Percentiles rank a stretch among this genome's conserved stretches.
Conservation (phyloP, 2,113 vertebrate genomes). For the Proterorhinus semilunaris region DNA sequence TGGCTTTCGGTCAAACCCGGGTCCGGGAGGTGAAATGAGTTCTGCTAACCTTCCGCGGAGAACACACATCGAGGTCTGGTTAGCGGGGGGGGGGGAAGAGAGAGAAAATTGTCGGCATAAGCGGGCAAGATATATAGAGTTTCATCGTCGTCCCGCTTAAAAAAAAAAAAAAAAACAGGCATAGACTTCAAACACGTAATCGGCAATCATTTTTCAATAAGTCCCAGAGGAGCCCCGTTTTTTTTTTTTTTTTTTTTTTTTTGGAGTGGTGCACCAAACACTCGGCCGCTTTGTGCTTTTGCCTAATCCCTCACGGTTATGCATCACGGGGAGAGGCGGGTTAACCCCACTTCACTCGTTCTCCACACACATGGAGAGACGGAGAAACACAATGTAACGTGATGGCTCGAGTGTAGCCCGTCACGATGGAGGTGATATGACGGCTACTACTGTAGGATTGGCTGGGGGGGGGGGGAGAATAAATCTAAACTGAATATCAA, state of each 20-base stretch:
- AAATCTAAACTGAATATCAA: too few species aligned
- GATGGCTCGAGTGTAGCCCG: not conserved
- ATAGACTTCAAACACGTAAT: constrained; percentile 81
- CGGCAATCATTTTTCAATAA: constrained; percentile 83
- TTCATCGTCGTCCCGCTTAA: constrained; percentile 74
- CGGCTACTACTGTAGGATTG: not conserved
- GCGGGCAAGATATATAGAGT: constrained; percentile 79
- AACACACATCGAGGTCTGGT: constrained; percentile 78
- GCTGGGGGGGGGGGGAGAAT: too few species aligned
- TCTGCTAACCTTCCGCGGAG: constrained; percentile 78
- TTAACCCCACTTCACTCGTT: constrained; percentile 61
- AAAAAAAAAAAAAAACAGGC: constrained; percentile 73
- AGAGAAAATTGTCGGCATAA: constrained; percentile 80
- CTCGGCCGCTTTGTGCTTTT: constrained; percentile 72
- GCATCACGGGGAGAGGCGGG: constrained; percentile 73
- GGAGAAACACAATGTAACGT: constrained; percentile 6
- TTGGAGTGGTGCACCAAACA: constrained; percentile 77
- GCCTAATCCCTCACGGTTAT: constrained; percentile 77
- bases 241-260: constrained; percentile 4
- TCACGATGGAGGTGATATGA: not conserved
- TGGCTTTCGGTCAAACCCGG: constrained; percentile 76
- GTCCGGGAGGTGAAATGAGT: constrained; percentile 83
- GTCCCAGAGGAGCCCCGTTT: constrained; percentile 78
- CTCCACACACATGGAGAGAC: constrained; percentile 57
- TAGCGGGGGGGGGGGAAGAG: constrained; percentile 59